Evolutionary conservation across 2,888 invertebrate genomes (phyloP), one percentile per base, ranked within the genome.

Genomic region (Cantharis nigra): DNA sequence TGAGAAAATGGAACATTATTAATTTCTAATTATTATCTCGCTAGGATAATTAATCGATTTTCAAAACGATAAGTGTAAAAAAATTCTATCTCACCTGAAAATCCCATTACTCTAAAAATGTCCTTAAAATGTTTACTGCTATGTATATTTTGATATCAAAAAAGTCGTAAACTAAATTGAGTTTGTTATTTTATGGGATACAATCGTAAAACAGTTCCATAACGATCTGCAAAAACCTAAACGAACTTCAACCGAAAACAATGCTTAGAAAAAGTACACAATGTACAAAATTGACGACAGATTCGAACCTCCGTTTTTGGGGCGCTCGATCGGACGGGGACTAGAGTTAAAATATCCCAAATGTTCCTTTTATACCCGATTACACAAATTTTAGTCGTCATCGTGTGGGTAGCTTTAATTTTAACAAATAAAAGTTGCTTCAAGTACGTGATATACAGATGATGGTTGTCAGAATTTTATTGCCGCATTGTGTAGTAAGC

Each of bases 141-240:
- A 69, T 71, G 74, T 71, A 74, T 74, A 69, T 72, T 78, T 75
- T 75, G 71, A 75, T 75, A 72, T 75, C 49, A 23, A 26, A 71
- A 64, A 64, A 69, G 64, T 72, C 72, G 75, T 78, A 75, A 78
- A 78, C 70, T 63, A 75, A 78, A 78, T 78, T 78, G 78, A 72
- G 78, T 78, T 78, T 69, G 78, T 75, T 74, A 78, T 75, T 78
- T 75, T 75, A 78, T 75, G 67, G 73, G 72, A 72, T 71, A 64
- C 75, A 75, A 78, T 78, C 72, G 72, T 75, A 78, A 78, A 78
- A 70, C 72, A 63, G 78, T 75, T 23, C 69, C 49, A 75, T 75
- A 78, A 75, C 78, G 74, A 78, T 65, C 65, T 74, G 72, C 72
- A 78, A 79, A 67, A 75, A 75, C 72, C 73, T 73, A 62, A 72